Evolutionary conservation across 1,140 invertebrate species (phyloP).

Genomic region (Brachystomella parvula): DNA sequence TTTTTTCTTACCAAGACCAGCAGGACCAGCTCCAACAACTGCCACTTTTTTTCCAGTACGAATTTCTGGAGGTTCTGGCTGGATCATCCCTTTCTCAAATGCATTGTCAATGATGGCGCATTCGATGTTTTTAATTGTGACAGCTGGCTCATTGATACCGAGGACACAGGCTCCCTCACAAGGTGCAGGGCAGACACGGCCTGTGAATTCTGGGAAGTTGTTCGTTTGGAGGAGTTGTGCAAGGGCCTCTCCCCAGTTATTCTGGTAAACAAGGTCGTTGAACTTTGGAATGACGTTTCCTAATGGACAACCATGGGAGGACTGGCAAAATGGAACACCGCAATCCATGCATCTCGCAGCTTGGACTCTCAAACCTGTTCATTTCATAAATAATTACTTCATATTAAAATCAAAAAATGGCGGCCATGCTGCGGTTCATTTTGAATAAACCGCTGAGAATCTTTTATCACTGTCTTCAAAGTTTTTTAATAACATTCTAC

Average conservation of each 20-base stretch:
- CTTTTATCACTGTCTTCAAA: too few species aligned
- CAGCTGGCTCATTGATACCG: conserved; percentile 88
- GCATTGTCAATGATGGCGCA: conserved; percentile 97
- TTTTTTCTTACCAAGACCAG: conserved; percentile 60
- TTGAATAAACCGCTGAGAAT: too few species aligned
- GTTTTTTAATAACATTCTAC: too few species aligned
- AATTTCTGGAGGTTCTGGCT: conserved; percentile 60
- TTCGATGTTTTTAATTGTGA: conserved; percentile 99
- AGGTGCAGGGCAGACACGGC: conserved; percentile 91
- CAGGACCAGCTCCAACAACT: conserved; percentile 90
- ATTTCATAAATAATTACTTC: too few species aligned
- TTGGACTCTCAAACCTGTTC: conserved; percentile 69
- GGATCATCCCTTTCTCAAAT: conserved; percentile 93
- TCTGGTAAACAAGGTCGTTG: conserved; percentile 92
- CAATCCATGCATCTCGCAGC: conserved; percentile 99
- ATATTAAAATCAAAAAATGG: too few species aligned
- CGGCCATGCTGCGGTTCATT: too few species aligned
- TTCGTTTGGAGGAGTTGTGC: conserved; percentile 94
- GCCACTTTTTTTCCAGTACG: conserved; percentile 81
- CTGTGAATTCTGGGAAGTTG: conserved; percentile 99
- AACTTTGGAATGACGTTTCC: conserved; percentile 99
- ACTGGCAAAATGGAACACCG: conserved; percentile 98
- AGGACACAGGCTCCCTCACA: conserved; percentile 97
- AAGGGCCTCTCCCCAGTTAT: conserved; percentile 94
- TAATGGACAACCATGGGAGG: conserved; percentile 89